phyloP scores from a whole-genome alignment of 2,888 invertebrate species.

The Pristionchus maxplancki region DNA sequence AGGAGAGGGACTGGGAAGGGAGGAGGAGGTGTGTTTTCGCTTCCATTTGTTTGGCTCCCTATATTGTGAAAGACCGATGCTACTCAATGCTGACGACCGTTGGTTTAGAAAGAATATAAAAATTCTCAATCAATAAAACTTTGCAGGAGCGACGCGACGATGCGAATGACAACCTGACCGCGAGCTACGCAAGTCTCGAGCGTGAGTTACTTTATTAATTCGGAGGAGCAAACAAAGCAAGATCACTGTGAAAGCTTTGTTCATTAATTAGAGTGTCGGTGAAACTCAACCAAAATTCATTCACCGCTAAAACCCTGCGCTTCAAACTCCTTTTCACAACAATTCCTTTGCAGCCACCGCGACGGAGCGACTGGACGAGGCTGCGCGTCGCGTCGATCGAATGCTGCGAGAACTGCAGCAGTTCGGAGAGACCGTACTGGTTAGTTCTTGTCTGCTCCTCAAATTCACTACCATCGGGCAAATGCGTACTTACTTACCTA shows the following conservation, averaged over 20 bases:
- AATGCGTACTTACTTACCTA: background rate
- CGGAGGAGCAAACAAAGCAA: too few relatives aligned
- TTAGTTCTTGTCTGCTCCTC: too few relatives aligned
- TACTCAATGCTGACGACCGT: too few relatives aligned
- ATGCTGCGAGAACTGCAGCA: slow-evolving; percentile 72
- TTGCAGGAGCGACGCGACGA: background rate
- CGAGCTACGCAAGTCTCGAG: slow-evolving; percentile 48
- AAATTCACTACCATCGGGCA: too few relatives aligned
- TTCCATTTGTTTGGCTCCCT: too few relatives aligned
- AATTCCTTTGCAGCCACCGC: slow-evolving; percentile 56
- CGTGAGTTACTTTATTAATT: background rate
- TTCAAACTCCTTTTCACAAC: too few relatives aligned
- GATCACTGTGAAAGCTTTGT: background rate
- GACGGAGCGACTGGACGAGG: slow-evolving; percentile 70
- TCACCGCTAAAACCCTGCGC: too few relatives aligned
- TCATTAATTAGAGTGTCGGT: too few relatives aligned
- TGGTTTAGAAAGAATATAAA: too few relatives aligned
- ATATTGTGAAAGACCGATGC: too few relatives aligned
- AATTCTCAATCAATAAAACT: too few relatives aligned
- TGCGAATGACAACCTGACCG: slow-evolving; percentile 21
- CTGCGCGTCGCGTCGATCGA: slow-evolving; percentile 72
- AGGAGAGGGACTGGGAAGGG: slow-evolving; percentile 30
- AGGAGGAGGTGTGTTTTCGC: background rate
- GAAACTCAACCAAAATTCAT: too few relatives aligned
- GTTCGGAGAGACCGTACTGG: slow-evolving; percentile 29